Percentiles rank a stretch among this genome's conserved stretches.
phyloP scores from a whole-genome alignment of 2,888 invertebrate genomes.

The Lapara coniferarum region DNA sequence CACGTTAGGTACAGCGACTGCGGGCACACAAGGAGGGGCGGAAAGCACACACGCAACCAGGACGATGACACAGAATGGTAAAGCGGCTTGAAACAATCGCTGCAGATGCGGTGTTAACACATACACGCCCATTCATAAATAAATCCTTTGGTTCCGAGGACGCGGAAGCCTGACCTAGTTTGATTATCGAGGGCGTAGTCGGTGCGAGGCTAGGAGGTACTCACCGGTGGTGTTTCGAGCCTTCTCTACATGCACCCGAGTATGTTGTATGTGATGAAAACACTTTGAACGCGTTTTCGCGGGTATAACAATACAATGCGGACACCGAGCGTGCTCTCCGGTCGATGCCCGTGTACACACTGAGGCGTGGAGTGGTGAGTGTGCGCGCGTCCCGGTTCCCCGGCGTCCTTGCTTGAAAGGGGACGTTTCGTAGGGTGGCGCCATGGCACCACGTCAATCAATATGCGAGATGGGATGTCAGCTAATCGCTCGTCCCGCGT shows the following conservation, averaged over 20 bases:
- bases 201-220: constrained; percentile 47
- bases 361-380: constrained; percentile 63
- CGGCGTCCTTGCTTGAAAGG: constrained; percentile 78
- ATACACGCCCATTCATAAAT: constrained; percentile 69
- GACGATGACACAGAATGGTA: constrained; percentile 11
- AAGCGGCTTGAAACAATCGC: constrained; percentile 33
- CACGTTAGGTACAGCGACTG: neutral
- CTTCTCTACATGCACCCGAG: constrained; percentile 64
- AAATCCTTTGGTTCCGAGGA: constrained; percentile 68
- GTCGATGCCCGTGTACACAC: constrained; percentile 65
- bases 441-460: constrained; percentile 79
- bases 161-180: constrained; percentile 79
- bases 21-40: neutral
- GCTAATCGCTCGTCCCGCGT: constrained; percentile 55
- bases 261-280: constrained; percentile 44
- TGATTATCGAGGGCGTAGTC: constrained; percentile 42
- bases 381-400: constrained; percentile 81
- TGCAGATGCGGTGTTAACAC: constrained; percentile 39
- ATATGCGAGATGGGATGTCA: constrained; percentile 76
- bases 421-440: constrained; percentile 78
- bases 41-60: neutral
- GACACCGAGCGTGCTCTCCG: constrained; percentile 62
- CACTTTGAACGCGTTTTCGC: constrained; percentile 58
- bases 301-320: constrained; percentile 46
- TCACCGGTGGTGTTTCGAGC: constrained; percentile 71